Conservation (phyloP, 2,797 vertebrate genomes). For the Rousettus madagascariensis region DNA sequence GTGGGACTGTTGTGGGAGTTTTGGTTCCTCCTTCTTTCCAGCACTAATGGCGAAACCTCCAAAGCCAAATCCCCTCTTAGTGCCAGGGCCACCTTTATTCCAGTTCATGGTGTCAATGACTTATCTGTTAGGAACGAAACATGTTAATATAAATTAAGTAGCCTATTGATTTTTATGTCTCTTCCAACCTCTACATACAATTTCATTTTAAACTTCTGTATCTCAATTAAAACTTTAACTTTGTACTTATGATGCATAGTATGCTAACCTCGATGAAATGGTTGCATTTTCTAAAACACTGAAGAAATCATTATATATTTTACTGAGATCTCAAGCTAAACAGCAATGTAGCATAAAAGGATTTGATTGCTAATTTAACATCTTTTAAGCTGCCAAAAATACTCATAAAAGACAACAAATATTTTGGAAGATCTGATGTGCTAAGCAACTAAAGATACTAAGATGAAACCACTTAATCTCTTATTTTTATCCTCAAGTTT, state of each 20-base stretch:
- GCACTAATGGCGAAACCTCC: conserved; percentile 94
- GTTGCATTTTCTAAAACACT: conserved; percentile 11
- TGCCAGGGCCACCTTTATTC: conserved; percentile 96
- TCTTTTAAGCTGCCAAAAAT: conserved; percentile 35
- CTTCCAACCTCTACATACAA: conserved; percentile 18
- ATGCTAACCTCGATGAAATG: background rate
- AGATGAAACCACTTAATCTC: background rate
- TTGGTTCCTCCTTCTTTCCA: conserved; percentile 95
- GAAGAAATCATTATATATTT: conserved; percentile 7
- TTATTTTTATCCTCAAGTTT: conserved; percentile 40
- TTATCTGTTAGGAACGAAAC: conserved; percentile 65
- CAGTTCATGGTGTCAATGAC: conserved; percentile 92
- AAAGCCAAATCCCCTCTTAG: conserved; percentile 98
- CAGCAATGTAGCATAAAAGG: background rate
- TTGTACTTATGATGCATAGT: background rate
- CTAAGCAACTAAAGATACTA: background rate
- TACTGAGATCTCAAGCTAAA: background rate
- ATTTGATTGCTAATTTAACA: background rate
- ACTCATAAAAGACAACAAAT: background rate
- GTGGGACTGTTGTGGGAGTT: conserved; percentile 88
- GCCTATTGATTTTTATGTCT: background rate
- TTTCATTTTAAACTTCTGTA: conserved; percentile 4
- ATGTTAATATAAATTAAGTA: background rate
- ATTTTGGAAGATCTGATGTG: background rate
- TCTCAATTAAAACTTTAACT: conserved; percentile 8